phyloP scores from a whole-genome alignment of 2,888 invertebrate genomes.

The Pogonocherus hispidulus region DNA sequence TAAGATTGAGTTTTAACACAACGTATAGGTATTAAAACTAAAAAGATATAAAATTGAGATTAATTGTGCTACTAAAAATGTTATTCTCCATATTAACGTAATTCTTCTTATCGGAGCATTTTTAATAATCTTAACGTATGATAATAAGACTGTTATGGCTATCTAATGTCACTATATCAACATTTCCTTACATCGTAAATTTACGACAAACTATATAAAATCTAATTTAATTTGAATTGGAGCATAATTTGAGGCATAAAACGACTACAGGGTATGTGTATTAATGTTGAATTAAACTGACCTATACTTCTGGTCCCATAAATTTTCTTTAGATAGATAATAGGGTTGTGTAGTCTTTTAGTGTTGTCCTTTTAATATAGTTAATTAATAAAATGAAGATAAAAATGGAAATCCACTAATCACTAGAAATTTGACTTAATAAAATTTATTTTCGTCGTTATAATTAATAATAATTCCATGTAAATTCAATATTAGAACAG shows the following conservation, averaged over 20 bases:
- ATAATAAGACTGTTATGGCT: slow-evolving; percentile 22
- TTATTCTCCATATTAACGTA: slow-evolving; percentile 21
- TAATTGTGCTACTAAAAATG: slow-evolving; percentile 23
- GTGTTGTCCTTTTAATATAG: too few species aligned
- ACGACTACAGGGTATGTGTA: slow-evolving; percentile 10
- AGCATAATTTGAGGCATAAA: slow-evolving; percentile 2
- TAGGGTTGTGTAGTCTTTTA: too few species aligned
- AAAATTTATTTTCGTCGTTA: too few species aligned
- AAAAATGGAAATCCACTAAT: too few species aligned
- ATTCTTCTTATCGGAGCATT: slow-evolving; percentile 4
- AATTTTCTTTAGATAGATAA: background rate
- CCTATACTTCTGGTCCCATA: background rate
- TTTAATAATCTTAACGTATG: slow-evolving; percentile 25
- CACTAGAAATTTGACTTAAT: too few species aligned
- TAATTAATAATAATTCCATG: too few species aligned
- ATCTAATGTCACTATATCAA: slow-evolving; percentile 12
- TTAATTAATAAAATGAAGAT: too few species aligned
- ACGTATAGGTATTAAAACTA: slow-evolving; percentile 9
- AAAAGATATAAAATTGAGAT: slow-evolving; percentile 10
- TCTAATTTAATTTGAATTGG: slow-evolving; percentile 19
- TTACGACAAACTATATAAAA: slow-evolving; percentile 18
- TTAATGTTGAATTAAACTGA: slow-evolving; percentile 9
- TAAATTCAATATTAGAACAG: too few species aligned
- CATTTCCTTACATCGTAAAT: slow-evolving; percentile 13
- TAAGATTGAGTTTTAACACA: slow-evolving; percentile 11